A percentile compares a stretch with the other conserved stretches of the same genome.
Conservation (phyloP, 2,888 invertebrate genomes). For the Euclidia mi region DNA sequence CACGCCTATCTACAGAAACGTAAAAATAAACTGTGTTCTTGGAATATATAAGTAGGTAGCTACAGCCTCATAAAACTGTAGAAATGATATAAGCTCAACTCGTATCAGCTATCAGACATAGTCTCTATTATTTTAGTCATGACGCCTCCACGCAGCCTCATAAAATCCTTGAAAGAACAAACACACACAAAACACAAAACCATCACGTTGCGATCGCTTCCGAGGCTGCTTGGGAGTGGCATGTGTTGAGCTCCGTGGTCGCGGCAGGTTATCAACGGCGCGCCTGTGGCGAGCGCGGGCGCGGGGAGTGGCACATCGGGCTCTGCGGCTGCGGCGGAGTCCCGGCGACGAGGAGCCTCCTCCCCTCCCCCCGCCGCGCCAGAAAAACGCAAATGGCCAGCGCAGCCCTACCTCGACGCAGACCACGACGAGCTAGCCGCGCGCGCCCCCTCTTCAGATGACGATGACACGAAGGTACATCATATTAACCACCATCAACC, state of each 20-base stretch:
- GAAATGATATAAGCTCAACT: too few relatives aligned
- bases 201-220: conserved; percentile 64
- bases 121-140: conserved; percentile 8
- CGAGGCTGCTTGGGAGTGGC: conserved; percentile 61
- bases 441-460: conserved; percentile 74
- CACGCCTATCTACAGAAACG: too few relatives aligned
- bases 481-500: conserved; percentile 49
- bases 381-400: conserved; percentile 94
- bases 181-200: not conserved
- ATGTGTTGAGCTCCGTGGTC: conserved; percentile 34
- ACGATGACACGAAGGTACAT: conserved; percentile 83
- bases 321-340: conserved; percentile 66
- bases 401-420: conserved; percentile 69
- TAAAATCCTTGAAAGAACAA: conserved; percentile 3
- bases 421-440: conserved; percentile 69
- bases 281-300: conserved; percentile 67
- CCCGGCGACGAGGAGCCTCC: conserved; percentile 81
- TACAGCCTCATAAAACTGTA: too few relatives aligned
- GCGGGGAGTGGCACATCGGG: conserved; percentile 54
- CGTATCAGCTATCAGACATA: not conserved
- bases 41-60: too few relatives aligned
- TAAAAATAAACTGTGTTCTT: too few relatives aligned
- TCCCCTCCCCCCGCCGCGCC: conserved; percentile 88
- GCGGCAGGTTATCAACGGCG: conserved; percentile 84
- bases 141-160: conserved; percentile 28